Percentiles rank a stretch among this genome's conserved stretches.
These are phyloP conservation scores for Melikaiella ostensackeni DNA, from an alignment of 2,888 invertebrate species.

Conservation along the genomic window DNA sequence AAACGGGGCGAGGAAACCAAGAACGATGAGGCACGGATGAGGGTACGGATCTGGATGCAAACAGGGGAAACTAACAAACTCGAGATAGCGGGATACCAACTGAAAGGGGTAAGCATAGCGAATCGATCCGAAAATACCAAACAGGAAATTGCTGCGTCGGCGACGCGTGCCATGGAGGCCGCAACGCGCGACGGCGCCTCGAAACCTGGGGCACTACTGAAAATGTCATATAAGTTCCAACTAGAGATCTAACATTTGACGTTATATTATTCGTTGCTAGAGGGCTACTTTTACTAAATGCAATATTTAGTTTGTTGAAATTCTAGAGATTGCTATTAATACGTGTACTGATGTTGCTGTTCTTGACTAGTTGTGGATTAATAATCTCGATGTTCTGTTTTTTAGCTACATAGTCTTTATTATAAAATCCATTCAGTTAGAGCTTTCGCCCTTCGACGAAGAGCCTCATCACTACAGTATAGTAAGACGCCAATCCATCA, in stretches of 20 bases:
- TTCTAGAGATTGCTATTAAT: no score
- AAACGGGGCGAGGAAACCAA: not conserved
- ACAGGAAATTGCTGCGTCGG: constrained; percentile 56
- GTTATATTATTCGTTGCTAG: not conserved
- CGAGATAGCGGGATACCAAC: constrained; percentile 39
- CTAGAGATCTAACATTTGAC: not conserved
- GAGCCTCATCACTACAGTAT: no score
- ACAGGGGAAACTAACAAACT: constrained; percentile 54
- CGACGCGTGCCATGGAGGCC: constrained; percentile 49
- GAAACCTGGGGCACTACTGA: not conserved
- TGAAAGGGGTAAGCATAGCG: constrained; percentile 63
- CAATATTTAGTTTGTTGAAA: no score
- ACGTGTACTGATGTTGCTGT: no score
- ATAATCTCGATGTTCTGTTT: no score
- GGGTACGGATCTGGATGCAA: constrained; percentile 44
- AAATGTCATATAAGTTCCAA: not conserved
- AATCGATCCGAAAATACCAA: constrained; percentile 67
- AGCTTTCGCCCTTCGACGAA: no score
- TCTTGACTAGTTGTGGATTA: no score
- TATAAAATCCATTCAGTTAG: no score
- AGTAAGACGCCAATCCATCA: no score
- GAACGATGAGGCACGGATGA: constrained; percentile 45
- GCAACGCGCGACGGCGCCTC: not conserved
- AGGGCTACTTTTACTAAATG: no score
- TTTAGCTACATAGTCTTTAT: no score